phyloP scores from a whole-genome alignment of 2,113 vertebrate species.

The Manacus vitellinus region DNA sequence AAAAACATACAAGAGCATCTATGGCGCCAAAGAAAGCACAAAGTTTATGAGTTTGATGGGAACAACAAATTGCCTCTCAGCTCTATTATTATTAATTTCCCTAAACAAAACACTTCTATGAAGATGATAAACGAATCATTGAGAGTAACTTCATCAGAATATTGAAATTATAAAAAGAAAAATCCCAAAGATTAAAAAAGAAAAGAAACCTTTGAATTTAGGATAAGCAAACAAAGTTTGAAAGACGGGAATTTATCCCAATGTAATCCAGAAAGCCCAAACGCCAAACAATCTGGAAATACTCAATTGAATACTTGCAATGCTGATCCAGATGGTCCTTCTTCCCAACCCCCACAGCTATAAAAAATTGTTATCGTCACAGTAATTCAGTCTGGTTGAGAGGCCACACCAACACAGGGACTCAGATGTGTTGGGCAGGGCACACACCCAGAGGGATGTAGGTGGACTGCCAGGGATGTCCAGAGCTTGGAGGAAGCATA shows the following conservation, averaged over 20 bases:
- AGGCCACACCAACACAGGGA: neutral
- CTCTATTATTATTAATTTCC: neutral
- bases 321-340: conserved; percentile 1
- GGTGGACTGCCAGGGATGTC: neutral
- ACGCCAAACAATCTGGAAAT: neutral
- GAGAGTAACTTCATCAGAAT: neutral
- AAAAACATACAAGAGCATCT: conserved; percentile 3
- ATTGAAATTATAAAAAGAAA: neutral
- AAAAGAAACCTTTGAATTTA: neutral
- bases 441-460: neutral
- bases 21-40: conserved; percentile 23
- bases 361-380: neutral
- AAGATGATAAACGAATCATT: neutral
- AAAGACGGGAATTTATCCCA: neutral
- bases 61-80: neutral
- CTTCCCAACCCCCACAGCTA: neutral
- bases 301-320: neutral
- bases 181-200: neutral
- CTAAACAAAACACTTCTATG: neutral
- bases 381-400: neutral
- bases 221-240: neutral
- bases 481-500: neutral
- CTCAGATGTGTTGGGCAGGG: neutral
- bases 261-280: neutral
- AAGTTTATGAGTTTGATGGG: neutral